Base-by-base conservation (phyloP, 2,888 invertebrate genomes). In the Microctonus aethiopoides region DNA sequence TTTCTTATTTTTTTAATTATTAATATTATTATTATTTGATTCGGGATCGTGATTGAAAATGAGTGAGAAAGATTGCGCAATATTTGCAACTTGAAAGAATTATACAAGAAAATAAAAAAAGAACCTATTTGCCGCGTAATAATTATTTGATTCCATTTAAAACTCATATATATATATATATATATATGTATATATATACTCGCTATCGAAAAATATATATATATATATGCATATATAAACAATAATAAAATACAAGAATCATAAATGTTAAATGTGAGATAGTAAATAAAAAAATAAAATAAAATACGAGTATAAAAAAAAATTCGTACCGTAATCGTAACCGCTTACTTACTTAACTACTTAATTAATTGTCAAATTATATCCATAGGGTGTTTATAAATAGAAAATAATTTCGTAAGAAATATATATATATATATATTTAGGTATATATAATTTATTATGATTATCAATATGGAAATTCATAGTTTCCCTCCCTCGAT, bases 1-100 rank as follows among this genome's bases (percentile, higher is more conserved):
- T 71, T 57, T 34, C 67, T 29, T 29, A 29, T 29, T 29, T 5
- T 29, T 72, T 71, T n/a, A n/a, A 71, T 72, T 71, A 71, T 72
- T 67, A 71, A 69, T 22, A 70, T 62, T 59, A 68, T 74, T 60
- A 67, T 64, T 71, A 72, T 68, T 63, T n/a, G n/a, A 20, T 34
- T 34, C 20, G 67, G 65, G 26, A 11, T 54, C 13, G 83, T 82
- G 83, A 83, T 83, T 80, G 81, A 83, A 75, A 71, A 81, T 78
- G 83, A 83, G 82, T 81, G 83, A 83, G 81, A 84, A 78, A 79
- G 78, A 80, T 73, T 78, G 76, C 80, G 78, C 82, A 80, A 79
- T 72, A 66, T 72, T 74, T 70, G 46, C 41, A 57, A 57, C 46
- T 32, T 36, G 26, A 36, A 59, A 34, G 32, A 54, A 57, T 65